Percentiles rank a stretch among this genome's conserved stretches.
phyloP scores from a whole-genome alignment of 2,888 invertebrate species.

The Philhelius pedissequus region DNA sequence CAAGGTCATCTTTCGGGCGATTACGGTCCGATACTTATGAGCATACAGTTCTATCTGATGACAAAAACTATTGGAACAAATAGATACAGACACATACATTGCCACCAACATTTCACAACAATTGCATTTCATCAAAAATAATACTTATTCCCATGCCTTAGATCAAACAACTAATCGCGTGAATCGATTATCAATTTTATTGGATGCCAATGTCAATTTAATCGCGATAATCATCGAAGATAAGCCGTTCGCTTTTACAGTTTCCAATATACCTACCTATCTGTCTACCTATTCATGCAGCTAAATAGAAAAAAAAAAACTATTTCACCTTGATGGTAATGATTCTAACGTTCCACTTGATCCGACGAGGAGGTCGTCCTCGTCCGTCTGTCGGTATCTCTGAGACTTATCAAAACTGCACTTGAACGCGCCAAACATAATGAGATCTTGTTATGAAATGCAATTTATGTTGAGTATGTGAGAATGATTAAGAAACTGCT shows the following conservation, averaged over 20 bases:
- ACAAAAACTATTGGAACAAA: too few species aligned
- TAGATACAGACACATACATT: too few species aligned
- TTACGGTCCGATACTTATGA: too few species aligned
- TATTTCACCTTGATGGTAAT: slow-evolving; percentile 51
- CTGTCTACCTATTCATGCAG: too few species aligned
- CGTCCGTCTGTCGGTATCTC: slow-evolving; percentile 5
- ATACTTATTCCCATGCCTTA: neutral
- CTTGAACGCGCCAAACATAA: slow-evolving; percentile 51
- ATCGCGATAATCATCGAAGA: slow-evolving; percentile 50
- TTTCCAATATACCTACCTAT: too few species aligned
- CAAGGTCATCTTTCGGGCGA: too few species aligned
- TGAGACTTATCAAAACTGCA: slow-evolving; percentile 46
- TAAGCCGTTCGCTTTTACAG: slow-evolving; percentile 52
- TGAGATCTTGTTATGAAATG: slow-evolving; percentile 65
- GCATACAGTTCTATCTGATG: too few species aligned
- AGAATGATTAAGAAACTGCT: slow-evolving; percentile 49
- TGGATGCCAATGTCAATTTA: slow-evolving; percentile 66
- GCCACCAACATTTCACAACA: neutral
- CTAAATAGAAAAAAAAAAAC: slow-evolving; percentile 1
- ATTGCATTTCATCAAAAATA: neutral
- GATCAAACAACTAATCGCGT: slow-evolving; percentile 57
- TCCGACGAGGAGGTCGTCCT: slow-evolving; percentile 10
- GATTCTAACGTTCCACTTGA: slow-evolving; percentile 66
- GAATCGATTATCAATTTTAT: slow-evolving; percentile 44
- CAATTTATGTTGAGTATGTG: slow-evolving; percentile 56